Evolutionary conservation across 2,797 vertebrate genomes (phyloP), one percentile per base, ranked within the genome.

Genomic region (Argentina silus): DNA sequence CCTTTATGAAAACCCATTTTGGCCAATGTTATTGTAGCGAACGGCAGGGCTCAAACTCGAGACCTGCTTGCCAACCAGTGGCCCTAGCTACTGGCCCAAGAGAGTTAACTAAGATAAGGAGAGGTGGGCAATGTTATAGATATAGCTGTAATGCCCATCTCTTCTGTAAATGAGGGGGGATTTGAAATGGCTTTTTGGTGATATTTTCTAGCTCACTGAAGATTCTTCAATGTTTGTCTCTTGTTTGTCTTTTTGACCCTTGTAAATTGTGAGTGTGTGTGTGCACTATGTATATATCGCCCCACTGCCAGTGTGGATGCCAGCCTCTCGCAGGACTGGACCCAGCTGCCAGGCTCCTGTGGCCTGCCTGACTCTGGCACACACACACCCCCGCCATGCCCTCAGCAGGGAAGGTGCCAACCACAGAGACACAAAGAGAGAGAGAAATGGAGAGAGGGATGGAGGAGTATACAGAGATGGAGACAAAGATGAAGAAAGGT

Each of bases 181-280:
- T 47, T 61, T 19, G 1, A 12, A 66, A 62, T n/a, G 19, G 17
- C n/a, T 23, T 57, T 47, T 19, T 21, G 57, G 14, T 62, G 17
- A 42, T 23, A 66, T 21, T 57, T 47, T 66, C 47, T 67, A 7
- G 48, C 65, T 8, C 64, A 21, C 42, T 57, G 50, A 47, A 12
- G 9, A 51, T 17, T 36, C 19, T 60, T 23, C 50, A 59, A 23
- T 59, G 2, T 19, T 55, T 65, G 2, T 6, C 15, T 42, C 17
- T 15, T 4, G n/a, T 17, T 51, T 17, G 48, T 50, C 60, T n/a
- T 36, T 71, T 23, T 72, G 62, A 76, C 53, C 19, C n/a, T 27
- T 6, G 14, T 7, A 6, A 17, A 62, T 44, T 47, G 61, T 62
- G 62, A 45, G 62, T 47, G 57, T 60, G 44, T 3, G 44, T 65